These are phyloP conservation scores for Hafferia zeledoni DNA, from an alignment of 2,797 vertebrate genomes.

Conservation along the genomic window DNA sequence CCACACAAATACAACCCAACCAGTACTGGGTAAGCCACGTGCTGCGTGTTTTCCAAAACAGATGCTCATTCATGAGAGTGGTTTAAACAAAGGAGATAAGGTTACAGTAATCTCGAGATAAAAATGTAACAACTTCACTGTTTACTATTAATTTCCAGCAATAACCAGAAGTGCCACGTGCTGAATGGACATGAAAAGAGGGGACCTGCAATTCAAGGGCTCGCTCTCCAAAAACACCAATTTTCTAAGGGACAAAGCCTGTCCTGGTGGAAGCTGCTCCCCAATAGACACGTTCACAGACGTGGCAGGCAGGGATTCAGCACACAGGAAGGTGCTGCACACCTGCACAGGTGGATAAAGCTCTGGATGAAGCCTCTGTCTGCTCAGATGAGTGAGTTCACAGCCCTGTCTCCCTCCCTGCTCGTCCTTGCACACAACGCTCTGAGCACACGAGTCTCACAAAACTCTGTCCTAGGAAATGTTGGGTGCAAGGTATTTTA, in stretches of 20 bases:
- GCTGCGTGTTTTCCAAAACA: conserved; percentile 1
- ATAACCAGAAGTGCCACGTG: not conserved
- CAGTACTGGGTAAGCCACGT: not conserved
- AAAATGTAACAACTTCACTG: conserved; percentile 13
- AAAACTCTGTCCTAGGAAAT: not conserved
- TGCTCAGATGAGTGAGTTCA: rapidly evolving
- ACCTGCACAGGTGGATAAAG: not conserved
- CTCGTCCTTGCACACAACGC: rapidly evolving
- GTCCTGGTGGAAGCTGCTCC: not conserved
- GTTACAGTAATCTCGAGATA: conserved; percentile 46
- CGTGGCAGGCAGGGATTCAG: not conserved
- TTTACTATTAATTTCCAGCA: conserved; percentile 42
- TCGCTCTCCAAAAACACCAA: not conserved
- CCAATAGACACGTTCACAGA: not conserved
- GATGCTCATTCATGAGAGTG: not conserved
- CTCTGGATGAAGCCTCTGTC: not conserved
- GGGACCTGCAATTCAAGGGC: not conserved
- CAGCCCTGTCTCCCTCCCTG: not conserved
- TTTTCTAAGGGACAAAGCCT: not conserved
- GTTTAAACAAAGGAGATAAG: conserved; percentile 59
- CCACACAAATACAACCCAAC: not conserved
- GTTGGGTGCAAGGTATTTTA: not conserved
- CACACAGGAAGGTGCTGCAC: not conserved
- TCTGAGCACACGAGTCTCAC: rapidly evolving
- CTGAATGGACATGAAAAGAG: not conserved